Conservation (phyloP, 2,888 invertebrate genomes). For the Mesorhabditis belari region DNA sequence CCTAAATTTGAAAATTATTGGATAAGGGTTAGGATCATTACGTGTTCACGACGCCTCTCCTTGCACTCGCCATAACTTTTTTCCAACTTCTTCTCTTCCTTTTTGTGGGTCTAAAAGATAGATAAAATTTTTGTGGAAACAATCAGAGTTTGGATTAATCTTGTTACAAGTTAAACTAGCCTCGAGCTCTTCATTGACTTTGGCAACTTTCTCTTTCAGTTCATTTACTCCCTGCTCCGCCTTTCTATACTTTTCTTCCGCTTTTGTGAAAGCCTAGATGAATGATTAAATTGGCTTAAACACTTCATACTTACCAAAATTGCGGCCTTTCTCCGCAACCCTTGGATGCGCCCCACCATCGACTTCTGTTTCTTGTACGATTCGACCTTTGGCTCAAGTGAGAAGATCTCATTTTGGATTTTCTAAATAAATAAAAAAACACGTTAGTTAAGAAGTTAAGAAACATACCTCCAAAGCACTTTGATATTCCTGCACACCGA, state of each 20-base stretch:
- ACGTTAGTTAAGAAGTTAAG: not conserved
- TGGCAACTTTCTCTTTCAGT: not conserved
- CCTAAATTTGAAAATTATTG: not conserved
- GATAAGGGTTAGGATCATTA: too few relatives aligned
- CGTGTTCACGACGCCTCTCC: too few relatives aligned
- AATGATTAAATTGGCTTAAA: not conserved
- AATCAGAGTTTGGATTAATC: too few relatives aligned
- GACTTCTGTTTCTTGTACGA: constrained; percentile 24
- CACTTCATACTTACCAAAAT: constrained; percentile 10
- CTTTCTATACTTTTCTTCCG: not conserved
- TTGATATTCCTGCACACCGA: constrained; percentile 6
- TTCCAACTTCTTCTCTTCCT: too few relatives aligned
- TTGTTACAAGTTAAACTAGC: too few relatives aligned
- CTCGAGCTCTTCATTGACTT: too few relatives aligned
- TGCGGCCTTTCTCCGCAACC: constrained; percentile 16
- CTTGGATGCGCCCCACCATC: constrained; percentile 16
- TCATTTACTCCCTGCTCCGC: not conserved
- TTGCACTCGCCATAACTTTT: too few relatives aligned
- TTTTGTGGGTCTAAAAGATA: too few relatives aligned
- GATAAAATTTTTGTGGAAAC: too few relatives aligned
- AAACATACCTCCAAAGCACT: constrained; percentile 4
- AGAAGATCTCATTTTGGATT: constrained; percentile 9
- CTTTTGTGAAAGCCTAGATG: not conserved
- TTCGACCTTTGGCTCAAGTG: constrained; percentile 26
- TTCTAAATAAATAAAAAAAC: not conserved